These are phyloP conservation scores for Rotaria socialis DNA, from an alignment of 2,888 invertebrate genomes.

Conservation along the genomic window DNA sequence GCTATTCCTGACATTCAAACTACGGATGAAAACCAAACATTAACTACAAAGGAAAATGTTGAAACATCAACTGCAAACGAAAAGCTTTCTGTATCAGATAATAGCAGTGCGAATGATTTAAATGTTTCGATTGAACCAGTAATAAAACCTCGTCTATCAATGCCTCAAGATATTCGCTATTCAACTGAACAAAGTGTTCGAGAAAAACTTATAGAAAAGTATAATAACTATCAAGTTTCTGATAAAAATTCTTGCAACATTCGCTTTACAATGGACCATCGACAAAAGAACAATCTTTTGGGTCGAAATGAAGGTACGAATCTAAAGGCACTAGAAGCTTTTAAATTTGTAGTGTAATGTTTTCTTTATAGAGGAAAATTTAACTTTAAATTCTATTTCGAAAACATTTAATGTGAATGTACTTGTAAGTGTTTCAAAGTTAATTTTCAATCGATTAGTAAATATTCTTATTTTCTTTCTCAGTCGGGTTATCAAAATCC, in stretches of 20 bases:
- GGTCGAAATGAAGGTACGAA: background rate
- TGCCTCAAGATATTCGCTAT: constrained; percentile 34
- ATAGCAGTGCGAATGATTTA: background rate
- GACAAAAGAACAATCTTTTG: background rate
- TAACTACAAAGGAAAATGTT: too few species aligned
- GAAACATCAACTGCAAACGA: background rate
- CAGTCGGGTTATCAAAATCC: constrained; percentile 5
- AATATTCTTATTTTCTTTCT: background rate
- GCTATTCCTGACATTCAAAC: background rate
- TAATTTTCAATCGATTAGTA: background rate
- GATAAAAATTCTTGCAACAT: background rate
- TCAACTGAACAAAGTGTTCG: background rate
- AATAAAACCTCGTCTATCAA: background rate
- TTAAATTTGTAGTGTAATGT: background rate
- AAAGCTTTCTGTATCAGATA: background rate
- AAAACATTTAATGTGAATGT: background rate
- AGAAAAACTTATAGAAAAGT: background rate
- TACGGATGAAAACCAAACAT: background rate
- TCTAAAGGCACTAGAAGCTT: too few species aligned
- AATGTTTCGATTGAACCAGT: background rate
- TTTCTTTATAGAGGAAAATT: background rate
- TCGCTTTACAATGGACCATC: background rate
- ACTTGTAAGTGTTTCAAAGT: background rate
- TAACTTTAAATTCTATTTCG: background rate
- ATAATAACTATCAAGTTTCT: background rate